A percentile compares a stretch with the other conserved stretches of the same genome.
phyloP scores from a whole-genome alignment of 1,140 invertebrate genomes.

The Heliconius eleuchia region DNA sequence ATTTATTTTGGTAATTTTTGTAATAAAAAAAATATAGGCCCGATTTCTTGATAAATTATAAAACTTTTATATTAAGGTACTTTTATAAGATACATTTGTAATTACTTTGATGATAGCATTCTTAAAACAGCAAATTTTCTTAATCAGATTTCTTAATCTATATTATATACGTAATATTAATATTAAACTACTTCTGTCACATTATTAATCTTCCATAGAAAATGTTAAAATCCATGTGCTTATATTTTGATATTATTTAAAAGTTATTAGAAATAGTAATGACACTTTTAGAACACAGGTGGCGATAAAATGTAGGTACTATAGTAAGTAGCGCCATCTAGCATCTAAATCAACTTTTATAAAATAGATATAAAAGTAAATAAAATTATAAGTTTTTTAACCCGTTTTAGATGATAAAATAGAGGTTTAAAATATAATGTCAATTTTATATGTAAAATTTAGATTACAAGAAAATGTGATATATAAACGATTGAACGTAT shows the following conservation, averaged over 20 bases:
- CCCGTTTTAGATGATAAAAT: slow-evolving; percentile 33
- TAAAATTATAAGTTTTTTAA: neutral
- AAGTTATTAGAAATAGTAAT: neutral
- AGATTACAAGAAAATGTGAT: slow-evolving; percentile 31
- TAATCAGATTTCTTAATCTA: too few species aligned
- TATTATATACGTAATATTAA: too few species aligned
- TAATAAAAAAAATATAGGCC: neutral
- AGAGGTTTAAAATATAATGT: slow-evolving; percentile 27
- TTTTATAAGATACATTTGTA: too few species aligned
- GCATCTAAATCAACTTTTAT: neutral
- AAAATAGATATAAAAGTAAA: too few species aligned
- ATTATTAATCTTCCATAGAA: too few species aligned
- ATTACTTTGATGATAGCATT: too few species aligned
- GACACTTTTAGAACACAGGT: neutral
- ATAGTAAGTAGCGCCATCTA: neutral
- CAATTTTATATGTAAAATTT: neutral
- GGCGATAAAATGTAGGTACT: neutral
- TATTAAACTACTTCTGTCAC: too few species aligned
- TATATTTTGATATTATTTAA: too few species aligned
- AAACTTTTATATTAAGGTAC: too few species aligned
- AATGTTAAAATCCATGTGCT: too few species aligned
- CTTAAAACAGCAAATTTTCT: too few species aligned
- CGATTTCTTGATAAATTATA: too few species aligned
- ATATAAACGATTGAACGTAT: slow-evolving; percentile 9
- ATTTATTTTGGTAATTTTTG: neutral